Evolutionary conservation across 2,797 vertebrate species (phyloP).

Genomic region (Sciaenops ocellatus): DNA sequence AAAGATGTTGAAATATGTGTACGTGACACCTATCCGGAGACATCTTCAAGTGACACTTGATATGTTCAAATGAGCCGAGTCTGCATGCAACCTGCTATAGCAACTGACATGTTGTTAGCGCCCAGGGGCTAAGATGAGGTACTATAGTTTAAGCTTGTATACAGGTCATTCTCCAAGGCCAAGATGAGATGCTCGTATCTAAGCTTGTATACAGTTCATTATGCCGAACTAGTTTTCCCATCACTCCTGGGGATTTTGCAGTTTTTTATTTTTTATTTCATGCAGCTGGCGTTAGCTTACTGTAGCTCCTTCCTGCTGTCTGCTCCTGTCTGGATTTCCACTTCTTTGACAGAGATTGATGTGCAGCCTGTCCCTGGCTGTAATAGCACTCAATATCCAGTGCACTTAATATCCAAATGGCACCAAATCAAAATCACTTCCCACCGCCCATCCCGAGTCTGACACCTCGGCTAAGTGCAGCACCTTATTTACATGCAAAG

Average conservation of each 20-base stretch:
- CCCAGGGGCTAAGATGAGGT: slow-evolving; percentile 18
- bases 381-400: slow-evolving; percentile 74
- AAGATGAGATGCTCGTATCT: slow-evolving; percentile 38
- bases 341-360: slow-evolving; percentile 79
- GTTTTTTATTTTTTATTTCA: slow-evolving; percentile 30
- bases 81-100: slow-evolving; percentile 13
- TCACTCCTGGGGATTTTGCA: slow-evolving; percentile 50
- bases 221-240: slow-evolving; percentile 36
- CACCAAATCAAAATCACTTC: slow-evolving; percentile 74
- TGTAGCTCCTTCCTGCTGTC: slow-evolving; percentile 37
- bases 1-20: slow-evolving; percentile 15
- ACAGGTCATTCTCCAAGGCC: slow-evolving; percentile 27
- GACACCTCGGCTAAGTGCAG: slow-evolving; percentile 58
- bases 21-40: slow-evolving; percentile 1
- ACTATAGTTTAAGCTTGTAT: slow-evolving; percentile 19
- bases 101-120: slow-evolving; percentile 21
- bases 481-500: slow-evolving; percentile 72
- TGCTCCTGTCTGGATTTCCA: slow-evolving; percentile 67
- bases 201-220: slow-evolving; percentile 45
- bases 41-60: slow-evolving; percentile 17
- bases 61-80: slow-evolving; percentile 16
- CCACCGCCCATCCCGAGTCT: slow-evolving; percentile 30
- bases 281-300: slow-evolving; percentile 45
- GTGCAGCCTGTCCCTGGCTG: slow-evolving; percentile 61
- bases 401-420: slow-evolving; percentile 80